These are phyloP conservation scores for Hoplias malabaricus DNA, from an alignment of 2,113 vertebrate genomes.

Conservation along the genomic window DNA sequence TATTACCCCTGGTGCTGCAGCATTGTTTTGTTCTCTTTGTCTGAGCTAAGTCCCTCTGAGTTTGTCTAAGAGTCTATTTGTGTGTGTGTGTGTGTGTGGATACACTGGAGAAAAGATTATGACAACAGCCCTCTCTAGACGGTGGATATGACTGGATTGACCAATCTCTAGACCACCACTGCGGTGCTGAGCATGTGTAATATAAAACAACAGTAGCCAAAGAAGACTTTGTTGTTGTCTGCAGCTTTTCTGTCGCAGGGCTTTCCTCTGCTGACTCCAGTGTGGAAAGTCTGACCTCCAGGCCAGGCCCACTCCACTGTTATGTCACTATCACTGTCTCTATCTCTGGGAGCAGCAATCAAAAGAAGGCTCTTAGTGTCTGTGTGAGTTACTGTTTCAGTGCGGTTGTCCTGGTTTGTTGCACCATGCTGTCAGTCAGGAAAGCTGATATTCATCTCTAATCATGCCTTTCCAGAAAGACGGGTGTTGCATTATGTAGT, in stretches of 20 bases:
- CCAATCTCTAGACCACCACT: not conserved
- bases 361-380: not conserved
- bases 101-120: not conserved
- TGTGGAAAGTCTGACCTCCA: conserved; percentile 12
- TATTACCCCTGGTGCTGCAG: not conserved
- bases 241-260: not conserved
- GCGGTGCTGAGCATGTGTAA: not conserved
- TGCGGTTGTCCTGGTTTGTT: not conserved
- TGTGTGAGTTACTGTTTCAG: not conserved
- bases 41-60: not conserved
- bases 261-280: not conserved
- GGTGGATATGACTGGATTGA: not conserved
- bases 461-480: conserved; percentile 8
- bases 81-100: no score
- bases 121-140: not conserved
- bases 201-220: not conserved
- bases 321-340: not conserved
- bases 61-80: not conserved
- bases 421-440: not conserved
- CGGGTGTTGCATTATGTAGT: conserved; percentile 3
- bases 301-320: conserved; percentile 9
- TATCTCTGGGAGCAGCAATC: not conserved
- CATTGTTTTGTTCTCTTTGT: not conserved
- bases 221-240: not conserved
- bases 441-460: not conserved